A percentile compares a stretch with the other conserved stretches of the same genome.
phyloP scores from a whole-genome alignment of 2,113 vertebrate genomes.

The Pterophyllum scalare region DNA sequence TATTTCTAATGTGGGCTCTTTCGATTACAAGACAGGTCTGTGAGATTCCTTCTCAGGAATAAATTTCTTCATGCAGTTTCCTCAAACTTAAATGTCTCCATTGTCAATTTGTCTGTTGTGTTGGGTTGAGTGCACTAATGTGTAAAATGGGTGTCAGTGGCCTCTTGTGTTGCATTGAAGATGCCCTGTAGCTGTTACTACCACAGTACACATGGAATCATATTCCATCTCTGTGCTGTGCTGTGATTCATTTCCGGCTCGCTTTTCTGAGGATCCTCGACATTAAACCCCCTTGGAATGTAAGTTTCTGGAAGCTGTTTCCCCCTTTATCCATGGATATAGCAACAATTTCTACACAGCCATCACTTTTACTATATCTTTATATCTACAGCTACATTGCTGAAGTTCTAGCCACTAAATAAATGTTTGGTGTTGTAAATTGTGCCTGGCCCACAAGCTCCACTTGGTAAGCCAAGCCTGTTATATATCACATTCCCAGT shows the following conservation, averaged over 20 bases:
- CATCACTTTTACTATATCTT: slow-evolving; percentile 23
- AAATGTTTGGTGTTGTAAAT: slow-evolving; percentile 16
- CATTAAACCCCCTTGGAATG: slow-evolving; percentile 5
- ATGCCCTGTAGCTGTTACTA: neutral
- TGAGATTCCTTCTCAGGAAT: neutral
- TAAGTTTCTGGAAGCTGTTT: neutral
- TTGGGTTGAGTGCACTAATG: neutral
- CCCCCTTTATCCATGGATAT: neutral
- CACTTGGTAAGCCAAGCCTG: neutral
- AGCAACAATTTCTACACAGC: neutral
- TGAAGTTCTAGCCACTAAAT: neutral
- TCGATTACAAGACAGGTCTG: neutral
- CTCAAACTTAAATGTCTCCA: neutral
- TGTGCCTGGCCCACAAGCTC: slow-evolving; percentile 5
- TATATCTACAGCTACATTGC: slow-evolving; percentile 4
- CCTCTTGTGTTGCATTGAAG: neutral
- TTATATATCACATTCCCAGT: slow-evolving; percentile 6
- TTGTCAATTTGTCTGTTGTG: neutral
- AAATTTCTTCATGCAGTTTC: neutral
- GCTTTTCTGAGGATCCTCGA: neutral
- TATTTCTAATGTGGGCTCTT: neutral
- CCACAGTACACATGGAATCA: slow-evolving; percentile 1
- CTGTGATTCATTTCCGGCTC: neutral
- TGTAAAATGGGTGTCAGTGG: neutral
- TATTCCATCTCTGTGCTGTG: neutral